These are phyloP conservation scores for Hypselothyrea guttata DNA, from an alignment of 2,888 invertebrate species.

Conservation along the genomic window DNA sequence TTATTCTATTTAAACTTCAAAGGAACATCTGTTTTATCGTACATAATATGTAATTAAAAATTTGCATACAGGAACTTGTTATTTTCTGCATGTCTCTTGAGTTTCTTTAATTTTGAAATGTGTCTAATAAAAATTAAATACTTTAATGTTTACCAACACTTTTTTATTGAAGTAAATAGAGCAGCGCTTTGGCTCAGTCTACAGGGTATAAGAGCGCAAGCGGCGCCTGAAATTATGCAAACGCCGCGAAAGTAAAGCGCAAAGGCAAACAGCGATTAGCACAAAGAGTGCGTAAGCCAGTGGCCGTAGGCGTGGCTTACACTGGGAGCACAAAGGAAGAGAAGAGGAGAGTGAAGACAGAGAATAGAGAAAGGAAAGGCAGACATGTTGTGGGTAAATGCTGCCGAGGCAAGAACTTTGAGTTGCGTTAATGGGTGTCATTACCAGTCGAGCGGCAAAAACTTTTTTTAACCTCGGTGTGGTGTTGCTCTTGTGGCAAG, in stretches of 20 bases:
- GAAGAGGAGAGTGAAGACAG: not conserved
- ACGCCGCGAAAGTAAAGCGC: slow-evolving; percentile 55
- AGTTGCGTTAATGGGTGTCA: slow-evolving; percentile 71
- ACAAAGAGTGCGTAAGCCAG: slow-evolving; percentile 51
- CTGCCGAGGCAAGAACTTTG: slow-evolving; percentile 25
- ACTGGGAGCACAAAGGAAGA: not conserved
- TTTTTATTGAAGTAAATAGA: not conserved
- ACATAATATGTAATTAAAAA: too few species aligned
- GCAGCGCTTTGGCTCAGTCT: not conserved
- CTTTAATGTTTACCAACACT: not conserved
- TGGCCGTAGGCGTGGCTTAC: slow-evolving; percentile 12
- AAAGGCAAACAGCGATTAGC: slow-evolving; percentile 64
- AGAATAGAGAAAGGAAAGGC: not conserved
- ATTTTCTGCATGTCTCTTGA: too few species aligned
- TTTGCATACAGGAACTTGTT: too few species aligned
- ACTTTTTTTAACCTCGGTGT: slow-evolving; percentile 40
- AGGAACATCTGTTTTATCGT: not conserved
- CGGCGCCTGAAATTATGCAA: slow-evolving; percentile 54
- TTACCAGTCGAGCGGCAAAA: slow-evolving; percentile 61
- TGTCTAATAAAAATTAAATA: too few species aligned
- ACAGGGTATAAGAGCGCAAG: slow-evolving; percentile 27
- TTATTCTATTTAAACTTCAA: not conserved
- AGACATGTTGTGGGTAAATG: not conserved
- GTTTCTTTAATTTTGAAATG: too few species aligned
- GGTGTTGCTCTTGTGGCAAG: slow-evolving; percentile 23